Evolutionary conservation across 2,888 invertebrate species (phyloP).

Genomic region (Palloptera scutellata): DNA sequence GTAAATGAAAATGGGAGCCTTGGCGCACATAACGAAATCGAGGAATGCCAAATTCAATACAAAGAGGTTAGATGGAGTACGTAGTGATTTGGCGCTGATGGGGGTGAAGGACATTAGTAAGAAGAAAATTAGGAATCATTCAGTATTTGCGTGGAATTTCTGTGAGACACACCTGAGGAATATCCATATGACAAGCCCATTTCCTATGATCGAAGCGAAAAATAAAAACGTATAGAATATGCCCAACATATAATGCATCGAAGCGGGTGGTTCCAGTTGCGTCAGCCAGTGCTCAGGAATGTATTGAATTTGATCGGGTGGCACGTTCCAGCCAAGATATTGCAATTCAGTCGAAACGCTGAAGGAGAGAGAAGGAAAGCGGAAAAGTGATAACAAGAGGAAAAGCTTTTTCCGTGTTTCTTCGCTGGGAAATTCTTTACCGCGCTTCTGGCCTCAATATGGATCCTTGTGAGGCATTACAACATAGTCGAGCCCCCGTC

Average conservation of each 20-base stretch:
- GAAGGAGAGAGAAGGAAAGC: slow-evolving; percentile 20
- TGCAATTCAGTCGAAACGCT: slow-evolving; percentile 56
- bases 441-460: slow-evolving; percentile 49
- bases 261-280: slow-evolving; percentile 80
- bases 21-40: slow-evolving; percentile 87
- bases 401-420: not conserved
- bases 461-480: slow-evolving; percentile 49
- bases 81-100: slow-evolving; percentile 56
- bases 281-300: slow-evolving; percentile 83
- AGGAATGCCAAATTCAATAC: slow-evolving; percentile 82
- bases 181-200: slow-evolving; percentile 83
- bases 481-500: slow-evolving; percentile 27
- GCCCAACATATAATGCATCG: slow-evolving; percentile 80
- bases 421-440: slow-evolving; percentile 22
- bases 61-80: slow-evolving; percentile 79
- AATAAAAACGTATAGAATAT: slow-evolving; percentile 79
- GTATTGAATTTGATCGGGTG: slow-evolving; percentile 76
- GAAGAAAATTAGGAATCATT: not conserved
- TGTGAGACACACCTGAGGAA: slow-evolving; percentile 43
- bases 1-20: slow-evolving; percentile 85
- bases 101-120: not conserved
- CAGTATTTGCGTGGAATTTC: not conserved
- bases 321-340: slow-evolving; percentile 78
- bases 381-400: not conserved
- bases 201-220: slow-evolving; percentile 76